Conservation (phyloP, 1,140 invertebrate genomes). For the Drosophila ironensis region DNA sequence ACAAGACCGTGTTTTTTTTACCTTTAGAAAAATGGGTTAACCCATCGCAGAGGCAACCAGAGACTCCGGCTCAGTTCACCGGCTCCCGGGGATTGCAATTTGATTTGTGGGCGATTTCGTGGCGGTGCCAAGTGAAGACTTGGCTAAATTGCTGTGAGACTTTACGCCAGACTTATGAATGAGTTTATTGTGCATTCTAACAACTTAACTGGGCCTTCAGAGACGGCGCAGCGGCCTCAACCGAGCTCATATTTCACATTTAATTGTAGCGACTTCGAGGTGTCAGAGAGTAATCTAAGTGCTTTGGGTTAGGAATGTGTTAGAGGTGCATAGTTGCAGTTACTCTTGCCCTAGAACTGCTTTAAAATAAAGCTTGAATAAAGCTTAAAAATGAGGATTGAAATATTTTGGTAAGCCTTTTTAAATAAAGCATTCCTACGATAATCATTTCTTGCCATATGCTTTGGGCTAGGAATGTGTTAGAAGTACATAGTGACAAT, state of each 20-base stretch:
- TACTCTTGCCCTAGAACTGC: not conserved
- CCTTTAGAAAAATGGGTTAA: conserved; percentile 1
- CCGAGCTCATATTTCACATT: conserved; percentile 29
- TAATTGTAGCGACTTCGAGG: conserved; percentile 27
- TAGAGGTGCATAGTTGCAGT: conserved; percentile 4
- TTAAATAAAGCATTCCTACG: no score
- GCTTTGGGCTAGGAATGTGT: no score
- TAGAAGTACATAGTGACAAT: no score
- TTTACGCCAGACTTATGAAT: conserved; percentile 39
- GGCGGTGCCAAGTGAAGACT: conserved; percentile 40
- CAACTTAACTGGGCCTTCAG: conserved; percentile 41
- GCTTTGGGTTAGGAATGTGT: no score
- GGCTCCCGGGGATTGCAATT: conserved; percentile 40
- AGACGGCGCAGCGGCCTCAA: conserved; percentile 9
- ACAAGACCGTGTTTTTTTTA: not conserved
- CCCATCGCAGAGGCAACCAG: conserved; percentile 7
- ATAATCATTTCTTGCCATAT: no score
- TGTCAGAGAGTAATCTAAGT: conserved; percentile 22
- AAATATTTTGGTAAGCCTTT: no score
- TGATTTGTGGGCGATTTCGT: conserved; percentile 37
- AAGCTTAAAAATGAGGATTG: no score
- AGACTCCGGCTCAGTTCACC: conserved; percentile 5
- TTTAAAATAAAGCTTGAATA: no score
- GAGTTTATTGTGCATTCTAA: conserved; percentile 44
- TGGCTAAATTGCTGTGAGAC: conserved; percentile 41